phyloP scores from a whole-genome alignment of 2,888 invertebrate species.

The Drosophila anceps region DNA sequence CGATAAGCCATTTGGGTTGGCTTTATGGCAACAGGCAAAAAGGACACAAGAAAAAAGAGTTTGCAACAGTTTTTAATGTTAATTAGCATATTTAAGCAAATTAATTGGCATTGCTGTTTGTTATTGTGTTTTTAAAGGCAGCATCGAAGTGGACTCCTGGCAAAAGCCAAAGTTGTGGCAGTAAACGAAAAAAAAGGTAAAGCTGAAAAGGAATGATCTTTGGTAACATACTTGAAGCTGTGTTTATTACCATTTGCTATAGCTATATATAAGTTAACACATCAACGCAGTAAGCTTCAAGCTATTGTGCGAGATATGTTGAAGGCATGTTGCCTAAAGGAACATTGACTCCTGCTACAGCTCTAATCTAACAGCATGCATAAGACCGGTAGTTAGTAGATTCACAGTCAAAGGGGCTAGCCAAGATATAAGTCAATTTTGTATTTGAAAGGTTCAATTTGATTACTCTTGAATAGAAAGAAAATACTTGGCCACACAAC shows the following conservation, averaged over 20 bases:
- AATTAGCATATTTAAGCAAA: constrained; percentile 71
- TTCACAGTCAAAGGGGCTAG: no score
- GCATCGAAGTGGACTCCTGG: constrained; percentile 27
- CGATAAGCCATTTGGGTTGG: constrained; percentile 63
- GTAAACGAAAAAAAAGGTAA: background rate
- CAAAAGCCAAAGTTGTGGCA: constrained; percentile 10
- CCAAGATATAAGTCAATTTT: no score
- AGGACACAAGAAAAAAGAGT: background rate
- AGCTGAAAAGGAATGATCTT: background rate
- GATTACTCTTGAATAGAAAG: no score
- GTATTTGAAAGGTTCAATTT: no score
- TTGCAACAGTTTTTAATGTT: constrained; percentile 13
- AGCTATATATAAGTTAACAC: no score
- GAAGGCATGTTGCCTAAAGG: no score
- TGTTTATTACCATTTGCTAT: background rate
- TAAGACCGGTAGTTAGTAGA: no score
- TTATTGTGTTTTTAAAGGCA: constrained; percentile 30
- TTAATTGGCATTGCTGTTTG: constrained; percentile 57
- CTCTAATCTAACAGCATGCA: no score
- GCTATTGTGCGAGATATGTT: no score
- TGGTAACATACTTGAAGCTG: background rate
- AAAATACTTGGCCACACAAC: no score
- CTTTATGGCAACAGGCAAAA: constrained; percentile 12
- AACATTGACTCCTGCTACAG: no score
- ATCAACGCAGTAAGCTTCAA: no score